phyloP scores from a whole-genome alignment of 2,113 vertebrate genomes.

The Calyptommatus sinebrachiatus region DNA sequence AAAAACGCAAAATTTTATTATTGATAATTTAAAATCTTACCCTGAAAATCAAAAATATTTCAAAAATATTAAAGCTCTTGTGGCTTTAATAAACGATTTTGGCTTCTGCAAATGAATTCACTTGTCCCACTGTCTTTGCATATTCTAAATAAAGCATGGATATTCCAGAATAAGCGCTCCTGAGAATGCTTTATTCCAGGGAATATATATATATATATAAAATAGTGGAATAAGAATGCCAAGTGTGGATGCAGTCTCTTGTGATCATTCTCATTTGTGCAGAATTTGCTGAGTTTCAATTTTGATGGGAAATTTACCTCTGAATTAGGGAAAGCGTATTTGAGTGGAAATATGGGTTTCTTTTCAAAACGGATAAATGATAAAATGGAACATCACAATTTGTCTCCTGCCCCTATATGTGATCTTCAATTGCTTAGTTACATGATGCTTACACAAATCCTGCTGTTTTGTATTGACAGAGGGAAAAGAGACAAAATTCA shows the following conservation, averaged over 20 bases:
- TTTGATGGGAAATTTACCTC: neutral
- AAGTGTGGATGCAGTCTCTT: no score
- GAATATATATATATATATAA: no score
- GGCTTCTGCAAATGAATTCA: neutral
- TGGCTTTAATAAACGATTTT: neutral
- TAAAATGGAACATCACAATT: neutral
- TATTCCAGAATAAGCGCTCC: no score
- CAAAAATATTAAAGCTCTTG: no score
- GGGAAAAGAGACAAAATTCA: constrained; percentile 20
- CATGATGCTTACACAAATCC: neutral
- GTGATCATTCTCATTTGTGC: no score
- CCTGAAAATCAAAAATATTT: no score
- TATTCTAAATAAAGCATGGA: no score
- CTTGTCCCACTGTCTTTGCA: neutral
- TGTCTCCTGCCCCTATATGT: constrained; percentile 39
- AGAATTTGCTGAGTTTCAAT: neutral
- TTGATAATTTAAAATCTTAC: neutral
- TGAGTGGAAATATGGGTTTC: neutral
- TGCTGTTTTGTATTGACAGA: constrained; percentile 32
- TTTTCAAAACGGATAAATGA: constrained; percentile 28
- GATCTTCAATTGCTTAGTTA: constrained; percentile 24
- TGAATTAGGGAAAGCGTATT: neutral
- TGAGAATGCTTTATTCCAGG: no score
- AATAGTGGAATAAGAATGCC: no score
- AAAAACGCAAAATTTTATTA: neutral